phyloP scores from a whole-genome alignment of 1,140 invertebrate genomes.

The Parapsyche elsis region DNA sequence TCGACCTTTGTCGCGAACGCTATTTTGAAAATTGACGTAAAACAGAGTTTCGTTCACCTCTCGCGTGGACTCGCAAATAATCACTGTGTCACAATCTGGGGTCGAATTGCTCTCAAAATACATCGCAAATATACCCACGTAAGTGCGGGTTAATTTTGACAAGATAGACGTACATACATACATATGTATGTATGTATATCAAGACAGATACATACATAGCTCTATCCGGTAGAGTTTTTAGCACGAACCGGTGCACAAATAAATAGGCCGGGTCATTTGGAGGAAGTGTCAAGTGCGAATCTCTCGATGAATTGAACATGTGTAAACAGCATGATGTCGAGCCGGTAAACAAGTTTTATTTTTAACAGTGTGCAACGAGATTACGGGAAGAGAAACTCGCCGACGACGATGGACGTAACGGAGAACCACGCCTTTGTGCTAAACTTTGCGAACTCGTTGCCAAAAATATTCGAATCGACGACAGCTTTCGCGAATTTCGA shows the following conservation, averaged over 20 bases:
- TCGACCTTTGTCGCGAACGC: no score
- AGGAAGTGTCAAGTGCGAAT: constrained; percentile 39
- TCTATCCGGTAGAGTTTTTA: background rate
- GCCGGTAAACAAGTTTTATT: constrained; percentile 5
- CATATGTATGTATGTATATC: background rate
- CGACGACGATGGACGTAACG: background rate
- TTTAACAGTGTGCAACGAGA: background rate
- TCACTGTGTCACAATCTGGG: no score
- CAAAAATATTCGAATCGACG: no score
- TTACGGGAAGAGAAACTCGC: background rate
- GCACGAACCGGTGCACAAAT: background rate
- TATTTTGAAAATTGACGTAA: no score
- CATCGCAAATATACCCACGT: no score
- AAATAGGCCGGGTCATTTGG: constrained; percentile 28
- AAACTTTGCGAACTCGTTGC: background rate
- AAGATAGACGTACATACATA: background rate
- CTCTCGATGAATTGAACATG: constrained; percentile 7
- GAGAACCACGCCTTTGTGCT: background rate
- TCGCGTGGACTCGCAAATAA: no score
- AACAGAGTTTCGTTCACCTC: no score
- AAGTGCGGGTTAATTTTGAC: no score
- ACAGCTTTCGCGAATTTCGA: no score
- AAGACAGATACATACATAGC: background rate
- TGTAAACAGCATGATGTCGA: constrained; percentile 36
- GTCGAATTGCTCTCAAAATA: no score